A percentile compares a stretch with the other conserved stretches of the same genome.
Evolutionary conservation across 1,140 invertebrate genomes (phyloP).

Genomic region (Solenopsis invicta): DNA sequence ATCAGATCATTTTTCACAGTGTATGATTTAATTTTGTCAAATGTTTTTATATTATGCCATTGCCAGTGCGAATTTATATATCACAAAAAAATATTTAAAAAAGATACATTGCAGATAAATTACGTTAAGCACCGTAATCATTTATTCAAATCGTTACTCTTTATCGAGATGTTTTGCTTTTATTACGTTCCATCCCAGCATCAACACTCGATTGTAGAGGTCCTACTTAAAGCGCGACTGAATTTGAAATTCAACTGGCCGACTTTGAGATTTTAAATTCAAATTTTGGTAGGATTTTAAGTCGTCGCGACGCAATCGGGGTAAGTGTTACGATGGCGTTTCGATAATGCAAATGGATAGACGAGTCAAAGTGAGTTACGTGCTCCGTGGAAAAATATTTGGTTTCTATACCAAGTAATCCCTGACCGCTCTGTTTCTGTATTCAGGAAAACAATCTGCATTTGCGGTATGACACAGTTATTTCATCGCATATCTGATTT

Average conservation of each 20-base stretch:
- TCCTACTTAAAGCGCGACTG: conserved; percentile 4
- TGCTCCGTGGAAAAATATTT: conserved; percentile 35
- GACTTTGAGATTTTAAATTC: conserved; percentile 56
- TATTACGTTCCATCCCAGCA: background rate
- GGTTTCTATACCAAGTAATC: conserved; percentile 22
- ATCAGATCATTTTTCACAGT: no score
- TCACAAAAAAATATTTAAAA: background rate
- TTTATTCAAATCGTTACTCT: conserved; percentile 18
- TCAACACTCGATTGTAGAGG: conserved; percentile 18
- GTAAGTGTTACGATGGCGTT: conserved; percentile 35
- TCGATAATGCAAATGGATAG: conserved; percentile 56
- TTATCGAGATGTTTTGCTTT: conserved; percentile 34
- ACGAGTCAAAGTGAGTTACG: background rate
- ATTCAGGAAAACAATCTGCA: conserved; percentile 25
- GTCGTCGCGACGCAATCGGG: conserved; percentile 34
- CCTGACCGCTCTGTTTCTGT: background rate
- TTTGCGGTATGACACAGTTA: conserved; percentile 28
- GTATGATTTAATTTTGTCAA: background rate
- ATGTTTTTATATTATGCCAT: background rate
- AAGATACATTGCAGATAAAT: background rate
- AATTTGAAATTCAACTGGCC: conserved; percentile 55
- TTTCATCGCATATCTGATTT: conserved; percentile 40
- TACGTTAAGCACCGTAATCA: background rate
- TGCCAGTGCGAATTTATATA: background rate
- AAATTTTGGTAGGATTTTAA: conserved; percentile 53